A percentile compares a stretch with the other conserved stretches of the same genome.
Conservation (phyloP, 1,140 invertebrate species). For the Ceratina australensis region DNA sequence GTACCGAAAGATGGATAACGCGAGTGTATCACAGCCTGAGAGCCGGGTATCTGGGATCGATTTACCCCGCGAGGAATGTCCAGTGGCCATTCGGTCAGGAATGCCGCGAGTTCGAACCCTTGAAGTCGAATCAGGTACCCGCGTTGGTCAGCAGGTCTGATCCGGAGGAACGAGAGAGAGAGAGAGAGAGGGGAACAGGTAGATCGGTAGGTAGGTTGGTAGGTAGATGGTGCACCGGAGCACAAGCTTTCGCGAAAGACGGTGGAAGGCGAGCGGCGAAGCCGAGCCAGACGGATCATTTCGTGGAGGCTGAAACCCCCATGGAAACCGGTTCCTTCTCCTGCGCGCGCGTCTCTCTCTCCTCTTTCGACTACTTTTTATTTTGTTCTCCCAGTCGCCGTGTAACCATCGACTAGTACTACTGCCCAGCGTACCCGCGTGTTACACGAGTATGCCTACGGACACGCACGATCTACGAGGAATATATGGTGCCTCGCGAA, state of each 20-base stretch:
- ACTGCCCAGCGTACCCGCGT: slow-evolving; percentile 22
- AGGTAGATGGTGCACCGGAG: slow-evolving; percentile 61
- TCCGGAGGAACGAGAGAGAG: neutral
- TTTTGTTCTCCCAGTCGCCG: slow-evolving; percentile 33
- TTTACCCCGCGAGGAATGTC: slow-evolving; percentile 40
- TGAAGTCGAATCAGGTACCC: slow-evolving; percentile 24
- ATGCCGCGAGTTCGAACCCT: slow-evolving; percentile 52
- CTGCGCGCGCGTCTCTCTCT: slow-evolving; percentile 45
- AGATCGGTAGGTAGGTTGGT: slow-evolving; percentile 47
- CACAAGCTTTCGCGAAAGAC: slow-evolving; percentile 44
- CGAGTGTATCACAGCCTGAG: neutral
- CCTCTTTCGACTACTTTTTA: slow-evolving; percentile 28
- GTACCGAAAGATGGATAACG: neutral
- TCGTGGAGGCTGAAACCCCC: slow-evolving; percentile 49
- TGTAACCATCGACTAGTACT: slow-evolving; percentile 55
- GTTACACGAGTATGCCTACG: slow-evolving; percentile 26
- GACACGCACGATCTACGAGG: slow-evolving; percentile 26
- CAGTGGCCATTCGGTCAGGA: slow-evolving; percentile 35
- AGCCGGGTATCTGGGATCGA: neutral
- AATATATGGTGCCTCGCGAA: slow-evolving; percentile 28
- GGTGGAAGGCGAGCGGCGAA: slow-evolving; percentile 31
- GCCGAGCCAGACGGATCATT: slow-evolving; percentile 49
- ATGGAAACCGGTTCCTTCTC: slow-evolving; percentile 56
- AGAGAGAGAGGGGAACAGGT: slow-evolving; percentile 17
- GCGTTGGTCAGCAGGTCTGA: slow-evolving; percentile 48